These are phyloP conservation scores for Epirrhoe tristata DNA, from an alignment of 2,888 invertebrate species.

Conservation along the genomic window DNA sequence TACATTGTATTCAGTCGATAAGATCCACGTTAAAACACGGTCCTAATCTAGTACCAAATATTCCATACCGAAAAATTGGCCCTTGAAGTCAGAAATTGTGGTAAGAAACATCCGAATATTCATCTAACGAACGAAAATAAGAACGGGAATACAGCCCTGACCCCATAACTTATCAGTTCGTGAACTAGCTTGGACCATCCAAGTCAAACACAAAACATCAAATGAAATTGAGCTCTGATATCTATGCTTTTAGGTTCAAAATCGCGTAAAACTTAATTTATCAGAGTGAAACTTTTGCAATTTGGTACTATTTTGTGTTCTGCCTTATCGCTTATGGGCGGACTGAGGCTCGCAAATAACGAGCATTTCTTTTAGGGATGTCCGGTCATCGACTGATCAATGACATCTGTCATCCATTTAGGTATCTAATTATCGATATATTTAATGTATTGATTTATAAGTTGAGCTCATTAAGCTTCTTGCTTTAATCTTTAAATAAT, in stretches of 20 bases:
- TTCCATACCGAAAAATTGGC: too few relatives aligned
- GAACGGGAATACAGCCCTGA: too few relatives aligned
- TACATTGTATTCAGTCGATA: too few relatives aligned
- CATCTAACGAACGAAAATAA: too few relatives aligned
- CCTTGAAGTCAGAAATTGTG: too few relatives aligned
- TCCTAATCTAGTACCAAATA: too few relatives aligned
- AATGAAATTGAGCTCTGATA: neutral
- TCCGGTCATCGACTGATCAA: conserved; percentile 24
- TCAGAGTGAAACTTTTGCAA: conserved; percentile 20
- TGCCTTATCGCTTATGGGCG: conserved; percentile 79
- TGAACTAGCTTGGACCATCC: neutral
- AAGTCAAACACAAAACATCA: neutral
- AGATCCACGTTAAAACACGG: too few relatives aligned
- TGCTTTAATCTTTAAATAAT: neutral
- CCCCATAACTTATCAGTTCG: neutral
- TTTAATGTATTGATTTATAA: neutral
- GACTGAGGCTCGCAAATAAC: conserved; percentile 72
- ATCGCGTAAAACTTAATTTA: neutral
- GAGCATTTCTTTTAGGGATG: conserved; percentile 56
- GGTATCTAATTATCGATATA: conserved; percentile 7
- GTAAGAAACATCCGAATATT: too few relatives aligned
- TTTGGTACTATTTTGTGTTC: conserved; percentile 10
- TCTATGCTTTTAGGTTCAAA: neutral
- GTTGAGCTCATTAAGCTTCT: neutral
- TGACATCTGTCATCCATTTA: conserved; percentile 5